Base-by-base conservation (phyloP, 2,797 vertebrate species). In the Chanos chanos region DNA sequence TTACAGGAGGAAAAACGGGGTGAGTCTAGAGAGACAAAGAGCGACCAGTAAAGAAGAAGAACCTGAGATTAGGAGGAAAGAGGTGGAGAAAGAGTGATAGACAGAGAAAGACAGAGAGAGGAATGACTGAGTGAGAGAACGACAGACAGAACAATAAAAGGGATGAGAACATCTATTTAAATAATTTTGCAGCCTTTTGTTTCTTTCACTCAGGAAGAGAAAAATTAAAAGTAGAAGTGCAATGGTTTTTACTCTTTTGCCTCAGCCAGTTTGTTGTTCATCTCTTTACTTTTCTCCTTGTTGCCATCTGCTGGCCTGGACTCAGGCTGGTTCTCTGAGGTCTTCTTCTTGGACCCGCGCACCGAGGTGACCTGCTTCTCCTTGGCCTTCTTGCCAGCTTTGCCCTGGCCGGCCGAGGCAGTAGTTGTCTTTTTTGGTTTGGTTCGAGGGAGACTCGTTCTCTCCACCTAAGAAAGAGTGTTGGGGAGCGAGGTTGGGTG, bases 251-350 rank as follows among this genome's bases (percentile, higher is more conserved):
- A 99, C 94, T 99, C 96, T 96, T 99, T 99, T 66, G 97, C 97
- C 87, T 99, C 97, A 87, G 96, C 96, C 93, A 98, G 92, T 93
- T 98, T 99, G 95, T 99, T 99, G 94, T 98, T 99, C 87, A 97
- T 95, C 94, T 98, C 95, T 93, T 96, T 95, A 86, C 94, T 95
- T 89, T 95, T 96, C 92, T 96, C 94, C 90, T 93, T 94, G 84
- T 92, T 91, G 50, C 91, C 93, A 36, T 89, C 91, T 7, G 92
- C 89, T 0, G 90, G 85, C 39, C 73, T 90, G 68, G 85, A 66
- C 44, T 88, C 79, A 0, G 84, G 74, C 75, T 90, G 76, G 66
- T 86, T 91, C 86, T 95, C 94, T 0, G 87, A 64, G 33, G 83
- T 81, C 71, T 92, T 93, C 89, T 96, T 98, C 89, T 93, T 98